Percentiles rank a stretch among this genome's conserved stretches.
Evolutionary conservation across 2,113 vertebrate genomes (phyloP).

Genomic region (Tachycineta bicolor): DNA sequence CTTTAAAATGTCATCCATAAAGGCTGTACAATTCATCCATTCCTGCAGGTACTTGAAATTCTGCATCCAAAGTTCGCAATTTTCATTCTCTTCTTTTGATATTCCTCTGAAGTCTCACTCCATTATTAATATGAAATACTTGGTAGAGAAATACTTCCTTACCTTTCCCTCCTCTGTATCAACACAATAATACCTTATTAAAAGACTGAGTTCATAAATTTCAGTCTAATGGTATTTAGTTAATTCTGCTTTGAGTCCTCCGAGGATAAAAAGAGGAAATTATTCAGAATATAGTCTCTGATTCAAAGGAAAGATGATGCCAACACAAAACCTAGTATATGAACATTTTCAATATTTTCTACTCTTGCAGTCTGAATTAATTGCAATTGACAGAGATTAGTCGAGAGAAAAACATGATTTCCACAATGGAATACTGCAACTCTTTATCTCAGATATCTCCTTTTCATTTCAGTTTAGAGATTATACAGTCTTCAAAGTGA

Average conservation of each 20-base stretch:
- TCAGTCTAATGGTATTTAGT: neutral
- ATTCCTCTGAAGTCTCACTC: slow-evolving; percentile 6
- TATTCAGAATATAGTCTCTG: neutral
- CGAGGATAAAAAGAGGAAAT: slow-evolving; percentile 11
- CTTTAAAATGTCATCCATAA: neutral
- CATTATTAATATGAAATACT: neutral
- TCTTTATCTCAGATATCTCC: neutral
- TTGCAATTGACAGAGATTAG: neutral
- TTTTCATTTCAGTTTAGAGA: neutral
- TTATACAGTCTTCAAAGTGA: neutral
- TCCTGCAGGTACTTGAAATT: slow-evolving; percentile 1
- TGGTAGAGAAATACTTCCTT: slow-evolving; percentile 3
- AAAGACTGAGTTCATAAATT: slow-evolving; percentile 3
- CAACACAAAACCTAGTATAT: neutral
- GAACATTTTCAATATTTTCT: slow-evolving; percentile 28
- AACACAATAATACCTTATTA: neutral
- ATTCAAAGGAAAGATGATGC: neutral
- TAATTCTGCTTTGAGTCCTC: slow-evolving; percentile 16
- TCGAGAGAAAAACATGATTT: neutral
- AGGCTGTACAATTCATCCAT: neutral
- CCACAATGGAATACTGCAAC: neutral
- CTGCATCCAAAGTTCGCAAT: neutral
- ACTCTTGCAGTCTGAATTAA: neutral
- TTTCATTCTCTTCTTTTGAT: neutral
- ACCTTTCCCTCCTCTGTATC: neutral